Base-by-base conservation (phyloP, 2,113 vertebrate species). In the Apaloderma vittatum region DNA sequence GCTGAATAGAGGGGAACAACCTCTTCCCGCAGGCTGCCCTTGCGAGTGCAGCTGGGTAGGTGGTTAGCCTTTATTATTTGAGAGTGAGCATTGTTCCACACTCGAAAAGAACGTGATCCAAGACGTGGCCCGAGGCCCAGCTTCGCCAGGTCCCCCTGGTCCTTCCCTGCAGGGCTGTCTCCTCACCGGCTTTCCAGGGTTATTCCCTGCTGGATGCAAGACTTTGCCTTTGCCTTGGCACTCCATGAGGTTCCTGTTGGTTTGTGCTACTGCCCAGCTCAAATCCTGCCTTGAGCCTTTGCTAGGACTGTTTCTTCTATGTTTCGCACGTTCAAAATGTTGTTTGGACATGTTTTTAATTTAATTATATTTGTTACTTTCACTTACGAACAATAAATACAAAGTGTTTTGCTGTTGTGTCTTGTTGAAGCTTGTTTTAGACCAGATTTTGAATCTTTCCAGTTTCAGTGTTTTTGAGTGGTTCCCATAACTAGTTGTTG, bases 341-440 rank as follows among this genome's bases (percentile, higher is more conserved):
- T 72, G 83, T 75, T 88, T 79, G 48, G 81, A 87, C 68, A 72
- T 0, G 61, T 61, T 89, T 81, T 78, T 15, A 63, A 73, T 94
- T 88, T 76, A 72, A 82, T 92, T 86, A 2, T 92, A 61, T 90
- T 93, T 96, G 43, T 66, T 88, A 59, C 40, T 85, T 90, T 96
- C 30, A 57, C 30, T 90, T 85, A 19, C 30, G 85, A 93, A 52
- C 48, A 90, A 43, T 48, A 76, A 91, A 74, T 67, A 40, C 19
- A 12, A 88, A 70, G 17, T 32, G 11, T 45, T 86, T 77, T 82
- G 52, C 55, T 58, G 26, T 34, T 78, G 5, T 82, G 32, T 59
- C 72, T 78, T 93, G 88, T 87, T 77, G 52, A 81, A 81, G 22
- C 76, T 95, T 90, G 65, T 75, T 90, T 92, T 54, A 46, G 30